Evolutionary conservation across 2,888 invertebrate species (phyloP).

Genomic region (Megaustenia siamemsis): DNA sequence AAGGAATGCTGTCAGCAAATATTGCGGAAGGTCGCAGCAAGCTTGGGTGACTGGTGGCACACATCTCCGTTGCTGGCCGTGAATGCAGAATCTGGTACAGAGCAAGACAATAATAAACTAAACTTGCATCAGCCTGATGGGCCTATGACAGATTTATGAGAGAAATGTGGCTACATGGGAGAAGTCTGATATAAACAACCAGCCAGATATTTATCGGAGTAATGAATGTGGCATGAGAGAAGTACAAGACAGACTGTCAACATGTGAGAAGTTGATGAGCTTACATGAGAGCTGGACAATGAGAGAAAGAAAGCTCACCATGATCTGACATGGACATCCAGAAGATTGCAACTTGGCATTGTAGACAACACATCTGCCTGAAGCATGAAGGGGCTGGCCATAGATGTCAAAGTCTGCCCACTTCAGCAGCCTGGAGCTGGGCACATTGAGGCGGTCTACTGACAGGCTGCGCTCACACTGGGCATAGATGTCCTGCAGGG

Average conservation of each 20-base stretch:
- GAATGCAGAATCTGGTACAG: conserved; percentile 68
- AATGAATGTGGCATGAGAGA: not conserved
- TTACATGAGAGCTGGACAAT: not conserved
- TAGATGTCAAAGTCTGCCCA: conserved; percentile 74
- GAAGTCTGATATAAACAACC: no score
- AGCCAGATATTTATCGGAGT: no score
- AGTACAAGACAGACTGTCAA: no score
- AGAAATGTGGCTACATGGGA: no score
- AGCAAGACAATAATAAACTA: not conserved
- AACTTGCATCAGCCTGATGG: no score
- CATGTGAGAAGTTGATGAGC: not conserved
- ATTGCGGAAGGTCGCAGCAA: conserved; percentile 69
- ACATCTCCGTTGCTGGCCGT: conserved; percentile 67
- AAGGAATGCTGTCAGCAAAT: conserved; percentile 72
- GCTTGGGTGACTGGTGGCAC: conserved; percentile 68
- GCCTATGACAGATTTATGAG: no score
- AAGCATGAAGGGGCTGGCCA: conserved; percentile 72
- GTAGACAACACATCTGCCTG: conserved; percentile 72
- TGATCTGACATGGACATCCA: conserved; percentile 69
- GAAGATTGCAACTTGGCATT: conserved; percentile 68
- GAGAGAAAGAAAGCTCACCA: conserved; percentile 60
- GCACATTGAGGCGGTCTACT: conserved; percentile 62
- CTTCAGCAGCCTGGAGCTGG: conserved; percentile 59
- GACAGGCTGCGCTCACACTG: conserved; percentile 69
- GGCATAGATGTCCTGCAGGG: conserved; percentile 70